Evolutionary conservation across 1,140 invertebrate species (phyloP).

Genomic region (Drosophila teissieri): DNA sequence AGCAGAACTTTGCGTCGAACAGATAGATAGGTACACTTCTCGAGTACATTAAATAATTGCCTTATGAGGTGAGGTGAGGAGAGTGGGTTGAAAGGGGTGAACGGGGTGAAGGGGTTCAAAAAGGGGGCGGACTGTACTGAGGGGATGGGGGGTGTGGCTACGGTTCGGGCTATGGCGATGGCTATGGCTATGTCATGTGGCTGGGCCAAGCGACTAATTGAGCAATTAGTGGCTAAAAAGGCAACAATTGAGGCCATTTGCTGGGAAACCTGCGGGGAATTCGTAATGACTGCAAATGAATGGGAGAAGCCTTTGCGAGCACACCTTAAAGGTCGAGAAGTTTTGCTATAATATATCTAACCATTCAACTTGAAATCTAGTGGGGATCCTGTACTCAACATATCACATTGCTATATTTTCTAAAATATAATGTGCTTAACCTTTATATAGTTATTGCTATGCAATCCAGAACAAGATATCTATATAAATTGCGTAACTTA

Average conservation of each 20-base stretch:
- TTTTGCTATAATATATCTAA: not conserved
- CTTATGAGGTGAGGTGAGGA: not conserved
- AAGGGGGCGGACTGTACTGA: conserved; percentile 12
- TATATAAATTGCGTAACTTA: too few relatives aligned
- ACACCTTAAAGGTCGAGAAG: conserved; percentile 34
- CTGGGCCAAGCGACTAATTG: conserved; percentile 48
- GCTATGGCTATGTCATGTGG: conserved; percentile 51
- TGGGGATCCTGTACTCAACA: not conserved
- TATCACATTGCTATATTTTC: too few relatives aligned
- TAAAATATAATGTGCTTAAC: too few relatives aligned
- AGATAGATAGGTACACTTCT: not conserved
- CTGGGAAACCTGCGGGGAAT: conserved; percentile 55
- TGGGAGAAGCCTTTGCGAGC: conserved; percentile 34
- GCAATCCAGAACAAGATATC: too few relatives aligned
- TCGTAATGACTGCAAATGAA: conserved; percentile 56
- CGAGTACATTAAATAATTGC: conserved; percentile 51
- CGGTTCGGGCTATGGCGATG: conserved; percentile 2
- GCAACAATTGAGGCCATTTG: conserved; percentile 59
- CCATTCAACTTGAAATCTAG: too few relatives aligned
- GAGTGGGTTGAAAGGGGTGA: not conserved
- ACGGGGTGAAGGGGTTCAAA: not conserved
- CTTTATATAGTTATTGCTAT: too few relatives aligned
- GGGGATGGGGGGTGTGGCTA: conserved; percentile 13
- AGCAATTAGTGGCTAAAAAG: conserved; percentile 62
- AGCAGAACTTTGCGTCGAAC: not conserved